Conservation (phyloP, 2,888 invertebrate species). For the Lasioglossum villosulum region DNA sequence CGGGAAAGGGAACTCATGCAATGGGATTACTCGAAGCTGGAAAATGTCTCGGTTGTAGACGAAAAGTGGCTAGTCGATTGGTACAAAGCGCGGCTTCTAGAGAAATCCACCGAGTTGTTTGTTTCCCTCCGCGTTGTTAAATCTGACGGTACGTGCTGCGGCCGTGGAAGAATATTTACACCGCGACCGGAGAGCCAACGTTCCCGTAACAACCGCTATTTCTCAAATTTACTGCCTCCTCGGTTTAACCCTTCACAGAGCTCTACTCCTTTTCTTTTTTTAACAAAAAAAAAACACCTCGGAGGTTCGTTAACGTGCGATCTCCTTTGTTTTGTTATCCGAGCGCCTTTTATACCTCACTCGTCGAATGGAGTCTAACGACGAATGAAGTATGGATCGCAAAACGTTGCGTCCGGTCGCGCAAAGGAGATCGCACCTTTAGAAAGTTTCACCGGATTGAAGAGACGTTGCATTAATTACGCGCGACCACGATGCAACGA, state of each 20-base stretch:
- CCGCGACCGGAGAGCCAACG: background rate
- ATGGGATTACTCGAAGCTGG: slow-evolving; percentile 53
- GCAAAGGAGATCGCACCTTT: too few relatives aligned
- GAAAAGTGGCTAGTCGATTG: slow-evolving; percentile 42
- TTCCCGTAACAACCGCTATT: slow-evolving; percentile 12
- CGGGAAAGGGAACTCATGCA: slow-evolving; percentile 48
- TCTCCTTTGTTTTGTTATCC: too few relatives aligned
- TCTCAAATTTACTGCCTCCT: background rate
- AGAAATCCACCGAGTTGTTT: slow-evolving; percentile 33
- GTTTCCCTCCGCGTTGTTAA: slow-evolving; percentile 22
- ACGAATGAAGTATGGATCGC: too few relatives aligned
- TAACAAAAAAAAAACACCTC: too few relatives aligned
- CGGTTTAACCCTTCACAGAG: background rate
- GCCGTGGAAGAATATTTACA: slow-evolving; percentile 1
- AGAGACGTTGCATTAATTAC: background rate
- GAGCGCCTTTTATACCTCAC: too few relatives aligned
- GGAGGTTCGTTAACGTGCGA: too few relatives aligned
- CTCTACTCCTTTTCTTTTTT: background rate
- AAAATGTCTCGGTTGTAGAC: slow-evolving; percentile 42
- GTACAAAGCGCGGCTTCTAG: slow-evolving; percentile 27
- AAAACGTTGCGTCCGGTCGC: too few relatives aligned
- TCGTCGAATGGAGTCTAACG: too few relatives aligned
- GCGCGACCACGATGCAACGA: background rate
- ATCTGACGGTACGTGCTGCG: slow-evolving; percentile 11
- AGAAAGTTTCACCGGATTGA: background rate